Base-by-base conservation (phyloP, 2,888 invertebrate species). In the Mythimna ferrago region DNA sequence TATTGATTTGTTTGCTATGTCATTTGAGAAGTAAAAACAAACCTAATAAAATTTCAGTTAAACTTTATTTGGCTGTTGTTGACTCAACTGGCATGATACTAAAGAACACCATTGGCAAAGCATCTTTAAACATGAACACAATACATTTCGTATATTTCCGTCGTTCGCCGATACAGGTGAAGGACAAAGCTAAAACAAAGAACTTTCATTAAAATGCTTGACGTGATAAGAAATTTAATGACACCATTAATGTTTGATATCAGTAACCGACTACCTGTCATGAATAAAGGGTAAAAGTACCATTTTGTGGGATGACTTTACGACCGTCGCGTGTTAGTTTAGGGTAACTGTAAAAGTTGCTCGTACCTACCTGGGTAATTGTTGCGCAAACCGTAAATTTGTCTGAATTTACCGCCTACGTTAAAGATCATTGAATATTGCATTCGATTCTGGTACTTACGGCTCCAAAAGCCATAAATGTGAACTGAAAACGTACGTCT, bases 281-380 rank as follows among this genome's bases (percentile, higher is more conserved):
- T 87, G 87, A 88, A 81, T 87, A 88, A 88, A 89, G 79, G 79
- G 84, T 83, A 83, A 83, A 83, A 81, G 81, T 69, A 48, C 82
- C 71, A 75, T 73, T 76, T 41, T 63, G 32, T 56, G 77, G 83
- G 81, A 87, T 87, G 84, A 80, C 82, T 89, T 91, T 90, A 90
- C 85, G 88, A 86, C 84, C 71, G 73, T 84, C 82, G 83, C 86
- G 86, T 86, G 88, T 86, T 79, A 82, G 81, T 74, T 82, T 80
- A 72, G 68, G 75, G 81, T 71, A 74, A 80, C 78, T 68, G 86
- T 86, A 86, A 87, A 89, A 87, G 83, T 88, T 66, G 64, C 53
- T 54, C 19, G 58, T 48, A 48, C 16, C 63, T 71, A 70, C 70
- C 64, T 77, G 65, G 51, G 81, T 86, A 85, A 83, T 86, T 82